These are phyloP conservation scores for Byasa hedistus DNA, from an alignment of 2,888 invertebrate genomes.

Conservation along the genomic window DNA sequence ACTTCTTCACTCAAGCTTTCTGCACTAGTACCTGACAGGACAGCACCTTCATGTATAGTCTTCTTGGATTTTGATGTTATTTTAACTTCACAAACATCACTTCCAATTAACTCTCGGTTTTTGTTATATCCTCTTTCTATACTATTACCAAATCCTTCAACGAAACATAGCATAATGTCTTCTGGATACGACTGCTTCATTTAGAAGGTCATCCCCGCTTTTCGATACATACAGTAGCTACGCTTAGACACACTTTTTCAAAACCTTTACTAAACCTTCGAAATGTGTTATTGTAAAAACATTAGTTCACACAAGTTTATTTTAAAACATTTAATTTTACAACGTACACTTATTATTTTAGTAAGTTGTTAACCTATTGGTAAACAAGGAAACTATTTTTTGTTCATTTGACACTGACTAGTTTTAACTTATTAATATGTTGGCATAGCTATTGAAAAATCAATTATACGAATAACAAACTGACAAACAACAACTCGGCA, in stretches of 20 bases:
- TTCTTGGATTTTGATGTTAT: slow-evolving; percentile 49
- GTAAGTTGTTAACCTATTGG: neutral
- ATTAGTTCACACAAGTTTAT: neutral
- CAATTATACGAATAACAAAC: neutral
- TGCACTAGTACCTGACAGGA: slow-evolving; percentile 35
- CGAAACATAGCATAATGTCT: slow-evolving; percentile 85
- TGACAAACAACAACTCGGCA: slow-evolving; percentile 52
- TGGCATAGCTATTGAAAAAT: neutral
- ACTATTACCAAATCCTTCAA: slow-evolving; percentile 82
- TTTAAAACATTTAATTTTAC: neutral
- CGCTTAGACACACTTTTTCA: slow-evolving; percentile 9
- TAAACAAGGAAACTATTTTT: neutral
- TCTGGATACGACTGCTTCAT: slow-evolving; percentile 75
- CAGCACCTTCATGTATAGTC: slow-evolving; percentile 35
- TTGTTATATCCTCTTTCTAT: slow-evolving; percentile 55
- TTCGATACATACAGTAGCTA: slow-evolving; percentile 14
- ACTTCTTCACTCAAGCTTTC: slow-evolving; percentile 46
- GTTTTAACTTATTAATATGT: neutral
- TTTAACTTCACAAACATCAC: slow-evolving; percentile 48
- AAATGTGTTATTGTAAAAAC: neutral
- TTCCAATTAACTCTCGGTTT: slow-evolving; percentile 54
- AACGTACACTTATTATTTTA: neutral
- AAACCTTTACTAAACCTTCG: neutral
- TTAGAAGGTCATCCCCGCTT: slow-evolving; percentile 63
- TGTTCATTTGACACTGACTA: neutral